Base-by-base conservation (phyloP, 2,113 vertebrate genomes). In the Thamnaconus septentrionalis region DNA sequence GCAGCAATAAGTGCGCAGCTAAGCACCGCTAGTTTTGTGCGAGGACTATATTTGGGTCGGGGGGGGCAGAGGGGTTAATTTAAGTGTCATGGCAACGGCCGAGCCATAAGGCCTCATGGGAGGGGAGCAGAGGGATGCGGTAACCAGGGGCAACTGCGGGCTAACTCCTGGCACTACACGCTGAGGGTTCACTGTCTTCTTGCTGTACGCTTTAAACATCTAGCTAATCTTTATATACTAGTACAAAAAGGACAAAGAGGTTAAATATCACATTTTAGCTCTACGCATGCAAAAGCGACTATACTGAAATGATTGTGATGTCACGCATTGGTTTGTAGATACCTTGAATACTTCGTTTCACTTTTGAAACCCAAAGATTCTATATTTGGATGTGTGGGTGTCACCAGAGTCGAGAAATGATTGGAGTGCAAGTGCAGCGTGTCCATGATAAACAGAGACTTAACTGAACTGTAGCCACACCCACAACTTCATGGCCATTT, bases 71-170 rank as follows among this genome's bases (percentile, higher is more conserved):
- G 72, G 61, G 68, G 69, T 39, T 69, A 74, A 63, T 31, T 70
- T 71, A 73, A 70, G 64, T 75, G 76, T 79, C 80, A 84, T 87
- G 79, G 82, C 71, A 88, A 85, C 85, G 71, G 81, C 71, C 71
- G 59, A 54, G 67, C 7, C 51, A 56, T 52, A 7, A 57, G 60
- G 65, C 61, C 66, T 61, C 67, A 59, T 60, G 71, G 69, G 81
- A 80, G 61, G 58, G 60, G 44, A 69, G 56, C 48, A 71, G 58
- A 73, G 61, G 61, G 78, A 80, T 78, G 66, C 57, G 82, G 84
- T 85, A 84, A 79, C 80, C 82, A 85, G 57, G 80, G 78, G 84
- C 78, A 83, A 88, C 86, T 12, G 63, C 63, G 69, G 63, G 56
- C 58, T 78, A 67, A 71, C 71, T 61, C 44, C 54, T 59, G 66